Conservation (phyloP, 2,797 vertebrate genomes). For the Falco columbarius region DNA sequence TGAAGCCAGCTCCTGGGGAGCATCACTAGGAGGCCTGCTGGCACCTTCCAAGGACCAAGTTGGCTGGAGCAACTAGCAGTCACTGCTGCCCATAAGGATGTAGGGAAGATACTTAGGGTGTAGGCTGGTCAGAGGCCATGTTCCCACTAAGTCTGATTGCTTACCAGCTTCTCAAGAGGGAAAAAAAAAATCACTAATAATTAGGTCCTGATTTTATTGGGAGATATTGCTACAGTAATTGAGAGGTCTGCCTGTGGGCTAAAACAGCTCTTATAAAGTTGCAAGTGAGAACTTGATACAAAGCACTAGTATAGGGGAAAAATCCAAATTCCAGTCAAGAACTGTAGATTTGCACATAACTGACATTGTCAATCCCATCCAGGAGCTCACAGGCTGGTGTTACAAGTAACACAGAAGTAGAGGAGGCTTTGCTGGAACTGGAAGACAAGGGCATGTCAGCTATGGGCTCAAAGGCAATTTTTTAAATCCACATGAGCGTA, state of each 20-base stretch:
- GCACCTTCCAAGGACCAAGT: neutral
- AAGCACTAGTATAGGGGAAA: neutral
- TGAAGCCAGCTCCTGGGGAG: neutral
- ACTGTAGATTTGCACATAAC: neutral
- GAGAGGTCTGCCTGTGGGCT: slow-evolving; percentile 18
- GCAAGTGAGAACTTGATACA: neutral
- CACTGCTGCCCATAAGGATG: neutral
- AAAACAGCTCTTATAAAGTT: neutral
- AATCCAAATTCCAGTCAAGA: neutral
- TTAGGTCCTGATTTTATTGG: neutral
- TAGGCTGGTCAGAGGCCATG: neutral
- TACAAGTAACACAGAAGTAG: neutral
- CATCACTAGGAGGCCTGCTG: neutral
- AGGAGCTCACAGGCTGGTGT: neutral
- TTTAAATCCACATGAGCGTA: neutral
- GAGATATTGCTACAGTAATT: neutral
- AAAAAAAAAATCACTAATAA: neutral
- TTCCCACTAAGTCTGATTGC: neutral
- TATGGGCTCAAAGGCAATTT: neutral
- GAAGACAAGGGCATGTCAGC: neutral
- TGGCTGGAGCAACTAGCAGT: neutral
- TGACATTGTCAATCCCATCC: neutral
- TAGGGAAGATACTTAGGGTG: neutral
- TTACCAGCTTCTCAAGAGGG: neutral
- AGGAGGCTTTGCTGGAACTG: neutral